phyloP scores from a whole-genome alignment of 2,797 vertebrate species.

The Diplodus puntazzo region DNA sequence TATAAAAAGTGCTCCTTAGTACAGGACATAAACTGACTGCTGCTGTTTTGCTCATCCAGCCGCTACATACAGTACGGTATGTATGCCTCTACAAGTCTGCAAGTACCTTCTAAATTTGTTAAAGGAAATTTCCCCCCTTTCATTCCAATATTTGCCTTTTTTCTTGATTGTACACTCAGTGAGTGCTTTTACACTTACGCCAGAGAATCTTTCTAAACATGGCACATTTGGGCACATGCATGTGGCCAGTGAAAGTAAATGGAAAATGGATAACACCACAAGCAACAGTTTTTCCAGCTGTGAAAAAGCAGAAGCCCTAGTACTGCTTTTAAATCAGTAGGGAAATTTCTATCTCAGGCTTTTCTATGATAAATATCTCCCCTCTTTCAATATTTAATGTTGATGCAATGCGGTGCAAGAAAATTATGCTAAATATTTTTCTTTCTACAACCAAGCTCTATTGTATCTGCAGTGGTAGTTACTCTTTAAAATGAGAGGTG shows the following conservation, averaged over 20 bases:
- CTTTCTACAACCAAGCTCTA: not conserved
- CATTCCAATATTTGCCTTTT: not conserved
- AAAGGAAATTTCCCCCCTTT: not conserved
- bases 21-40: slow-evolving; percentile 7
- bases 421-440: too few relatives aligned
- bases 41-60: slow-evolving; percentile 1
- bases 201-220: not conserved
- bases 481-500: too few relatives aligned
- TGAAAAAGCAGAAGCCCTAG: not conserved
- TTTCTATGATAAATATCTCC: not conserved
- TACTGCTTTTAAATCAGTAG: not conserved
- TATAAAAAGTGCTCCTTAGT: slow-evolving; percentile 24
- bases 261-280: not conserved
- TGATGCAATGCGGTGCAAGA: not conserved
- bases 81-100: not conserved
- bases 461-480: not conserved
- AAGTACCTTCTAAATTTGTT: not conserved
- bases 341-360: not conserved
- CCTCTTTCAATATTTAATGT: not conserved
- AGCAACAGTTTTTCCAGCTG: not conserved
- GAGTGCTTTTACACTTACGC: slow-evolving; percentile 4
- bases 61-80: not conserved
- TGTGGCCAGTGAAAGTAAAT: slow-evolving; percentile 3
- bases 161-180: not conserved
- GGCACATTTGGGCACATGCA: not conserved